Conservation (phyloP, 2,888 invertebrate genomes). For the Crocallis elinguaria region DNA sequence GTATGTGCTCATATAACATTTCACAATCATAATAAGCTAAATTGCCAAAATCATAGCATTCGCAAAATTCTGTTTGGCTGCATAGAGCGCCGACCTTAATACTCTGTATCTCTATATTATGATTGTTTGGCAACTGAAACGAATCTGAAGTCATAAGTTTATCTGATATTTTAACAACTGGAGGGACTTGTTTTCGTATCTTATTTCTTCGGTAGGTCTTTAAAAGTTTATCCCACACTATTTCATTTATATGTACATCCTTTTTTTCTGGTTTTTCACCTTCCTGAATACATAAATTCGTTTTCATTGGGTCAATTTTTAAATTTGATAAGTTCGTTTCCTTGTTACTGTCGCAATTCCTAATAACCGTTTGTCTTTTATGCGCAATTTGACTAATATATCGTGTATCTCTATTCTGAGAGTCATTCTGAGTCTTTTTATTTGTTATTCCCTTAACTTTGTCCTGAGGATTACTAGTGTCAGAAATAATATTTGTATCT, state of each 20-base stretch:
- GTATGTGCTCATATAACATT: constrained; percentile 63
- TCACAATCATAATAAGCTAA: constrained; percentile 52
- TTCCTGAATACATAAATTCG: constrained; percentile 65
- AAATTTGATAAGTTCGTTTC: constrained; percentile 18
- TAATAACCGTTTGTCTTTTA: constrained; percentile 20
- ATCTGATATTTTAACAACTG: neutral
- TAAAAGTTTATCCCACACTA: constrained; percentile 28
- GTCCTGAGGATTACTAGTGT: constrained; percentile 1
- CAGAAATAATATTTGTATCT: neutral
- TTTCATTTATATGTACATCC: constrained; percentile 1
- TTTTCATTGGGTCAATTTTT: constrained; percentile 41
- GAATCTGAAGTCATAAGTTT: neutral
- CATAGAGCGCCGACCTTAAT: constrained; percentile 9
- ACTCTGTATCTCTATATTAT: neutral
- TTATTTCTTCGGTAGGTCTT: constrained; percentile 57
- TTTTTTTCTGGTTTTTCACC: constrained; percentile 72
- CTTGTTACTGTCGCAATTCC: constrained; percentile 13
- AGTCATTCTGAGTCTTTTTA: no score
- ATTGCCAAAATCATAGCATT: constrained; percentile 70
- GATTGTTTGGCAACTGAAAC: constrained; percentile 18
- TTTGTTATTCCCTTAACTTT: constrained; percentile 16
- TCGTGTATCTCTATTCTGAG: no score
- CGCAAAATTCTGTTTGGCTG: constrained; percentile 49
- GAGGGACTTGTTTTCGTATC: constrained; percentile 28
- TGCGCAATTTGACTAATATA: constrained; percentile 20